phyloP scores from a whole-genome alignment of 2,113 vertebrate species.

The Neolamprologus falcicula region DNA sequence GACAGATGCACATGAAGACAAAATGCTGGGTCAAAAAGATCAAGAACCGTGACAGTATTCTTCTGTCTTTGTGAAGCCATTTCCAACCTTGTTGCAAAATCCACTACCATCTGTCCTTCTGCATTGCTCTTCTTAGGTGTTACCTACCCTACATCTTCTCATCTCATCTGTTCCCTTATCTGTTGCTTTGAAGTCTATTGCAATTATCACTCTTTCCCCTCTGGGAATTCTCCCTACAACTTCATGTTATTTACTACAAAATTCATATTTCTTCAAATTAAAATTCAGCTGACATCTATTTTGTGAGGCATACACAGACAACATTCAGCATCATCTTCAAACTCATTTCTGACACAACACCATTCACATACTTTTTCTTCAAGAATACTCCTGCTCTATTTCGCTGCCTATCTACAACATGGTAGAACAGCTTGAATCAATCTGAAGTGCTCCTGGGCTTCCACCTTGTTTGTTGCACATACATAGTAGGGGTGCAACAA shows the following conservation, averaged over 20 bases:
- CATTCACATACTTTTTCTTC: background rate
- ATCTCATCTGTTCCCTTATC: background rate
- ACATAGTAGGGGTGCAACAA: too few relatives aligned
- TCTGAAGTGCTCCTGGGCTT: background rate
- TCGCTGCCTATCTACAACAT: background rate
- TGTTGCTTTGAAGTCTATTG: background rate
- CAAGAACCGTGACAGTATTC: background rate
- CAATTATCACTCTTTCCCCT: background rate
- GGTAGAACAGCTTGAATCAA: background rate
- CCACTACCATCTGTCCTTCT: background rate
- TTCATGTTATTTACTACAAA: background rate
- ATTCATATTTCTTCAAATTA: background rate
- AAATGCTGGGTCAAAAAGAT: background rate
- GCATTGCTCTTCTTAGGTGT: background rate
- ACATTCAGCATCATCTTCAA: background rate
- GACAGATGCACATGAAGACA: background rate
- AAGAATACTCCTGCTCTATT: background rate
- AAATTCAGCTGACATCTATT: background rate
- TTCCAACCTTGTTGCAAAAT: background rate
- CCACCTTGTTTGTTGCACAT: background rate
- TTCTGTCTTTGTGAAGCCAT: background rate
- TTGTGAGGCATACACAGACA: background rate
- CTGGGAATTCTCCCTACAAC: background rate
- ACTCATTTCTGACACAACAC: background rate
- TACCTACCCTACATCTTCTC: background rate